Evolutionary conservation across 2,888 invertebrate species (phyloP), one percentile per base, ranked within the genome.

Genomic region (Patella caerulea): DNA sequence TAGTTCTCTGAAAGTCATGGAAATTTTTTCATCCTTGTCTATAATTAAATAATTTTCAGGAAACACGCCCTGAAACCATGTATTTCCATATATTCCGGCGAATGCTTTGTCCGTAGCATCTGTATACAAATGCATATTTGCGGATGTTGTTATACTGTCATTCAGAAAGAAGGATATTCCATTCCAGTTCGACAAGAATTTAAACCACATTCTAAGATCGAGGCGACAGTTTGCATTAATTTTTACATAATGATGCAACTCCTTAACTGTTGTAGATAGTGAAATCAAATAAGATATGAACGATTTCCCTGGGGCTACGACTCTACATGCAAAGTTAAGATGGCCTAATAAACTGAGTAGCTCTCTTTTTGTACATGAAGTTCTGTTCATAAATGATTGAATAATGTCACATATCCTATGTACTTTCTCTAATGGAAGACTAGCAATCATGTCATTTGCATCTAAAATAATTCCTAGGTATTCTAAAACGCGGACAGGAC

Each of bases 401-500:
- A 73, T 73, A 34, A 76, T 74, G 11, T n/a, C 12, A n/a, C 17
- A 52, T 9, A 82, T 82, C 34, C 79, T 54, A 15, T 59, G 55
- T 3, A 78, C 19, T 73, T 83, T 82, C 17, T 82, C 79, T 1
- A 3, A 9, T 17, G 81, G 80, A 11, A 83, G 65, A 19, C 71
- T 71, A 9, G 81, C 80, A 59, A 77, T 56, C 73, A 82, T 79
- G 34, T 77, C 71, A 11, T 59, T 69, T 14, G 83, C 73, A 74
- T 84, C 83, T 11, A 83, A 45, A 54, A 81, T 78, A 34, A 83
- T 74, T 53, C 78, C 83, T 5, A 83, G 69, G 53, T 79, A 83
- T 69, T 79, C 79, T n/a, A 83, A 19, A n/a, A 19, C 15, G 2
- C 71, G 56, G 1, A 74, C 45, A 1, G 82, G 82, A 17, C 82